These are phyloP conservation scores for Chionis minor DNA, from an alignment of 2,113 vertebrate genomes.

Conservation along the genomic window DNA sequence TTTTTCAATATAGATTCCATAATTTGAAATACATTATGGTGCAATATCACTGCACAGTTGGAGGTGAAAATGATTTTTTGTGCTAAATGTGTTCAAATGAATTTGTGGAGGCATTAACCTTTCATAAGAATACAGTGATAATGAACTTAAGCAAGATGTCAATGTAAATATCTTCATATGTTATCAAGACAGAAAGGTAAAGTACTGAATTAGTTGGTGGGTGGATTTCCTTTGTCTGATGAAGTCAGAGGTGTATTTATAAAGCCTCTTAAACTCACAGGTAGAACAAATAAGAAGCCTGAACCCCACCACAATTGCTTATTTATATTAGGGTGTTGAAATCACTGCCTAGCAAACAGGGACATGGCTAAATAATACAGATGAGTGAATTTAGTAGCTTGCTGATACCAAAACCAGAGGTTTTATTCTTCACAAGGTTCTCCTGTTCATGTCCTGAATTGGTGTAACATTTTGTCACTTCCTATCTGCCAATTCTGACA, in stretches of 20 bases:
- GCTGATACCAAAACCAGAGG: neutral
- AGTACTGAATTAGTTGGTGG: neutral
- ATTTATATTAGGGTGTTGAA: neutral
- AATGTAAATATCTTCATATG: neutral
- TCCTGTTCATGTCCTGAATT: neutral
- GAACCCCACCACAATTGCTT: neutral
- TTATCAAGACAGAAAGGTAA: neutral
- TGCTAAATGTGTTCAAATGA: neutral
- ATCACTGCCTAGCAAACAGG: neutral
- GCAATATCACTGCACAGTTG: neutral
- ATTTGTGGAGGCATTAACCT: neutral
- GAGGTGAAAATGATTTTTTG: neutral
- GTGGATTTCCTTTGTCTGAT: neutral
- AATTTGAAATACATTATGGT: neutral
- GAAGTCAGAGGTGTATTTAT: neutral
- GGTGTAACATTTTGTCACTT: neutral
- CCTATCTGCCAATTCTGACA: neutral
- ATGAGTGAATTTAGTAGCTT: neutral
- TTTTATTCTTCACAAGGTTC: neutral
- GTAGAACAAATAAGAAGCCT: neutral
- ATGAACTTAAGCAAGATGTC: neutral
- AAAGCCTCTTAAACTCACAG: neutral
- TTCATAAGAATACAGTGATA: neutral
- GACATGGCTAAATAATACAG: neutral
- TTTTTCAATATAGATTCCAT: neutral